Conservation (phyloP, 1,140 invertebrate genomes). For the Macrobrachium rosenbergii region DNA sequence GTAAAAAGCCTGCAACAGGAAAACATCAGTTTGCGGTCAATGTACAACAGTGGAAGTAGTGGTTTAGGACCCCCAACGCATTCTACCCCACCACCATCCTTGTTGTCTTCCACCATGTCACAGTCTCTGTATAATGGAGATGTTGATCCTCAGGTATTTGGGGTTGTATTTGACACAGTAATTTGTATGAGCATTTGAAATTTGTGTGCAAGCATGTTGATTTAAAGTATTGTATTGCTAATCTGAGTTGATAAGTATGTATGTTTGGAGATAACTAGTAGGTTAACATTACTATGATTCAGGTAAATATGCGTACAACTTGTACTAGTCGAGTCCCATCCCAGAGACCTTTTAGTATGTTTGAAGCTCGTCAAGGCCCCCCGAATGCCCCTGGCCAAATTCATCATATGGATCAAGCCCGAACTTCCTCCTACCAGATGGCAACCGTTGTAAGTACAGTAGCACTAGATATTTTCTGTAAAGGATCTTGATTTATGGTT, state of each 20-base stretch:
- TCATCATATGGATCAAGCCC: slow-evolving; percentile 36
- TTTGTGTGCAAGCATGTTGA: background rate
- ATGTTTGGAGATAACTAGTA: too few relatives aligned
- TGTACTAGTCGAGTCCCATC: slow-evolving; percentile 14
- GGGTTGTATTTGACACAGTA: background rate
- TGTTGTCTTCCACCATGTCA: slow-evolving; percentile 18
- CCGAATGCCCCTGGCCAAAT: slow-evolving; percentile 8
- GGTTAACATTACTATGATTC: background rate
- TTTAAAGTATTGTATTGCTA: too few relatives aligned
- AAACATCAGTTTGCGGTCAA: slow-evolving; percentile 48
- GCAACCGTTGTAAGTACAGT: slow-evolving; percentile 21
- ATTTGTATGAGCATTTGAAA: background rate
- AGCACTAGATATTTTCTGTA: background rate
- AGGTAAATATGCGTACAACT: slow-evolving; percentile 35
- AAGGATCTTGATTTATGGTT: too few relatives aligned
- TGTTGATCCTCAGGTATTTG: slow-evolving; percentile 46
- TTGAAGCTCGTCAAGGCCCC: slow-evolving; percentile 65
- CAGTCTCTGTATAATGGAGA: slow-evolving; percentile 48
- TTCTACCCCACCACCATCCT: slow-evolving; percentile 20
- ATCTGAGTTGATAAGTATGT: too few relatives aligned
- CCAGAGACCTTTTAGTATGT: slow-evolving; percentile 68
- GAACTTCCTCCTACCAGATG: slow-evolving; percentile 33
- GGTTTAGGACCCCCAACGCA: slow-evolving; percentile 17
- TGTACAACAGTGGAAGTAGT: slow-evolving; percentile 50
- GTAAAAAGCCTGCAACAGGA: slow-evolving; percentile 54